A percentile compares a stretch with the other conserved stretches of the same genome.
phyloP scores from a whole-genome alignment of 2,888 invertebrate species.

The Acanthosoma haemorrhoidale region DNA sequence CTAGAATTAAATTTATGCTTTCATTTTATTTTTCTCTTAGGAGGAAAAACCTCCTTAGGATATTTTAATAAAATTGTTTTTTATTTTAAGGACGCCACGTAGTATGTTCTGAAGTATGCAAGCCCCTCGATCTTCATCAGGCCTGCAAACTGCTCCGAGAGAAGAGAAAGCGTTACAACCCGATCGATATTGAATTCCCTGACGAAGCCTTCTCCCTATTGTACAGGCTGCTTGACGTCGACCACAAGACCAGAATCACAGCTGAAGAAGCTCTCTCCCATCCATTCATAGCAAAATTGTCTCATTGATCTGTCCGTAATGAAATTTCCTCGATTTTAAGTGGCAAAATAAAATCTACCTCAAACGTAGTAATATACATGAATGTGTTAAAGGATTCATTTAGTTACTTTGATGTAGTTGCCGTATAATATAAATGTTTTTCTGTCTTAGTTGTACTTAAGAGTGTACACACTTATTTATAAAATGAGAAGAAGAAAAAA shows the following conservation, averaged over 20 bases:
- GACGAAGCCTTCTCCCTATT: slow-evolving; percentile 69
- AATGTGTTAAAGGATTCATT: background rate
- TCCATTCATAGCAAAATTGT: slow-evolving; percentile 60
- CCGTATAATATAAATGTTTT: background rate
- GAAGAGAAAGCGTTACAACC: background rate
- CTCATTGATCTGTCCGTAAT: background rate
- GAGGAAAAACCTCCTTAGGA: too few relatives aligned
- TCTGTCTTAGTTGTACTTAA: background rate
- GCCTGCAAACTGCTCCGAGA: slow-evolving; percentile 43
- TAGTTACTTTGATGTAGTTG: background rate
- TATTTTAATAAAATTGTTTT: background rate
- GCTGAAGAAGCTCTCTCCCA: slow-evolving; percentile 70
- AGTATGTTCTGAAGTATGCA: slow-evolving; percentile 43
- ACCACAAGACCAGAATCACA: slow-evolving; percentile 66
- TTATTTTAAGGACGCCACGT: slow-evolving; percentile 42
- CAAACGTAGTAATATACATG: slow-evolving; percentile 6
- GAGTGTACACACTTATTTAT: background rate
- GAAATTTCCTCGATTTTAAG: background rate
- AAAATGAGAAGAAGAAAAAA: background rate
- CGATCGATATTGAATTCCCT: slow-evolving; percentile 51
- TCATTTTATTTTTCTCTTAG: too few relatives aligned
- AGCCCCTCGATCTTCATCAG: slow-evolving; percentile 45
- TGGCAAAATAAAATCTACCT: slow-evolving; percentile 6
- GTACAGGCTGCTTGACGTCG: slow-evolving; percentile 65
- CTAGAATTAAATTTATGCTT: too few relatives aligned